Base-by-base conservation (phyloP, 2,888 invertebrate genomes). In the Drosophila leonis region DNA sequence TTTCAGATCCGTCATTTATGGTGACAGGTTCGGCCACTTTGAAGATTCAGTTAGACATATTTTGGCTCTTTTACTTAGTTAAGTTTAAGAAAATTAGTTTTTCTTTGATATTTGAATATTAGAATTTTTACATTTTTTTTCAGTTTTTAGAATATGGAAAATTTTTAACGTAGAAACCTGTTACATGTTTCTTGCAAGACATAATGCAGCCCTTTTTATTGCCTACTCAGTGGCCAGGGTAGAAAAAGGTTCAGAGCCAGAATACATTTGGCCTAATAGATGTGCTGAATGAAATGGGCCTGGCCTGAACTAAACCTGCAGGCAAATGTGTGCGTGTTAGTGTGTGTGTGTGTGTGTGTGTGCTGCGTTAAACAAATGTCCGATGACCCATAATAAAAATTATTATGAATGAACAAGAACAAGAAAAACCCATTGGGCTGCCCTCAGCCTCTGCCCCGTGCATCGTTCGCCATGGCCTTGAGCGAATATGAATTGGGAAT, bases 301-400 rank as follows among this genome's bases (percentile, higher is more conserved):
- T 52, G 67, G 60, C 78, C 64, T 29, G 12, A 27, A 49, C 31
- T 49, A 49, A 49, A 37, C 72, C 80, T 72, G 49, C 55, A 72
- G 82, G 82, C 72, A 61, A 15, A 37, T 31, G 41, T 46, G 37
- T 41, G 42, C 24, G 61, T 61, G 31, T 60, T n/a, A n/a, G 35
- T 62, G 71, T 56, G 66, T 67, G 72, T 52, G 75, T 64, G 29
- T 64, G 29, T 49, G 67, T 65, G 73, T 62, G 70, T 65, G 70
- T 48, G 77, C 75, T 65, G 78, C 79, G 75, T 88, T 81, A 83
- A 88, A 90, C 88, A 87, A 87, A 90, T 87, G 86, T 90, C 88
- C 88, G 84, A 90, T 88, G 86, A 88, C 90, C 86, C 86, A 85
- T 90, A 87, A 87, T 87, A 87, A 87, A 87, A 87, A 90, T 90